Conservation (phyloP, 2,797 vertebrate genomes). For the Sebastiscus albofasciatus region DNA sequence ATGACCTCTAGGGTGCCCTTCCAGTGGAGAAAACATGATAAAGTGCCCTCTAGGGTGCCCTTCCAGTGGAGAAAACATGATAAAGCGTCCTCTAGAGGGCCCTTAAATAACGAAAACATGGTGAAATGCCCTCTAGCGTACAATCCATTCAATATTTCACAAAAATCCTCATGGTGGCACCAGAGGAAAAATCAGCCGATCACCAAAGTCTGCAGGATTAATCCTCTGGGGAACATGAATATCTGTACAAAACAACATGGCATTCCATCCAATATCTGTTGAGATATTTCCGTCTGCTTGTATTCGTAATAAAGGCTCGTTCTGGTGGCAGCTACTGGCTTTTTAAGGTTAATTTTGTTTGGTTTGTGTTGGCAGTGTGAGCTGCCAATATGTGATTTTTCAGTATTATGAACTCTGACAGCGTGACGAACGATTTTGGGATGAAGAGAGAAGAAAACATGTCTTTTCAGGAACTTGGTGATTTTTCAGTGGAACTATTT, state of each 20-base stretch:
- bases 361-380: neutral
- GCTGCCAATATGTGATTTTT: neutral
- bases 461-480: neutral
- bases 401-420: neutral
- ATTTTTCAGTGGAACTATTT: slow-evolving; percentile 9
- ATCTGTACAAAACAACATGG: neutral
- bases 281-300: neutral
- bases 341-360: neutral
- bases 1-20: too few relatives aligned
- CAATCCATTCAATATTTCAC: too few relatives aligned
- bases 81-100: too few relatives aligned
- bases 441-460: neutral
- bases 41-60: too few relatives aligned
- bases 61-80: too few relatives aligned
- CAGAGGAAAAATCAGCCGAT: neutral
- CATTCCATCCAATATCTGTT: neutral
- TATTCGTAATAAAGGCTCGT: neutral
- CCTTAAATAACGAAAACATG: too few relatives aligned
- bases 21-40: too few relatives aligned
- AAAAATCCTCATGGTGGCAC: too few relatives aligned
- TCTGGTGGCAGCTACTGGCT: neutral
- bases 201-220: neutral
- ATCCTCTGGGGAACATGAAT: neutral
- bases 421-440: neutral
- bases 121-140: too few relatives aligned